These are phyloP conservation scores for Cathartes aura DNA, from an alignment of 2,113 vertebrate genomes.

Conservation along the genomic window DNA sequence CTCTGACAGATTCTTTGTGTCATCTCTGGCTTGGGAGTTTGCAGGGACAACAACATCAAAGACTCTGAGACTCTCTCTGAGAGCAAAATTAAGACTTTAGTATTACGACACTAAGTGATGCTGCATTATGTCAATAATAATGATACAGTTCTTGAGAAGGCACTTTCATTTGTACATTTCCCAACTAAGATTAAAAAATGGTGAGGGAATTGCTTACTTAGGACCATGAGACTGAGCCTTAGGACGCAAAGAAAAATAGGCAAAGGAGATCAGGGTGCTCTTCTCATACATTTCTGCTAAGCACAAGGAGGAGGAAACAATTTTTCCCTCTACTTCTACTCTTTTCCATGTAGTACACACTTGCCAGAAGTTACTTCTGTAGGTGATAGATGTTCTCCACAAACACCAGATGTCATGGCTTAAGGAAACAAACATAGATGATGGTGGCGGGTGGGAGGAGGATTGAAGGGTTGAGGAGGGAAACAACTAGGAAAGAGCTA, in stretches of 20 bases:
- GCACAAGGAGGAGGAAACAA: background rate
- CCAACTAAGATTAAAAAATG: background rate
- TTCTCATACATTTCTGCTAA: background rate
- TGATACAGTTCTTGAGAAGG: background rate
- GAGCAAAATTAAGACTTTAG: background rate
- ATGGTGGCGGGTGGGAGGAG: background rate
- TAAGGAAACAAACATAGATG: background rate
- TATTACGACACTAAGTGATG: background rate
- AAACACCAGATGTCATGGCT: background rate
- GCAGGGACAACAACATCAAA: background rate
- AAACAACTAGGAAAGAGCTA: background rate
- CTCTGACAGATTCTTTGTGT: background rate
- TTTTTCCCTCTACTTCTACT: background rate
- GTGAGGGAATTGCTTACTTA: background rate
- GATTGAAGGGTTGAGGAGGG: background rate
- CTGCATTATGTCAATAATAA: background rate
- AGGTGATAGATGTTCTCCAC: background rate
- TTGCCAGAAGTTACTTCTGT: background rate
- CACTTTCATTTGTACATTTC: background rate
- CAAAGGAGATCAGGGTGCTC: background rate
- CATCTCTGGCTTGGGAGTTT: background rate
- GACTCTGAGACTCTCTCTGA: background rate
- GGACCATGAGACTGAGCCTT: background rate
- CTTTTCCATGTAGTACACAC: background rate
- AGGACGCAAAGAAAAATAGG: background rate